Percentiles rank a stretch among this genome's conserved stretches.
Evolutionary conservation across 1,140 invertebrate genomes (phyloP).

Genomic region (Drosophila watanabei): DNA sequence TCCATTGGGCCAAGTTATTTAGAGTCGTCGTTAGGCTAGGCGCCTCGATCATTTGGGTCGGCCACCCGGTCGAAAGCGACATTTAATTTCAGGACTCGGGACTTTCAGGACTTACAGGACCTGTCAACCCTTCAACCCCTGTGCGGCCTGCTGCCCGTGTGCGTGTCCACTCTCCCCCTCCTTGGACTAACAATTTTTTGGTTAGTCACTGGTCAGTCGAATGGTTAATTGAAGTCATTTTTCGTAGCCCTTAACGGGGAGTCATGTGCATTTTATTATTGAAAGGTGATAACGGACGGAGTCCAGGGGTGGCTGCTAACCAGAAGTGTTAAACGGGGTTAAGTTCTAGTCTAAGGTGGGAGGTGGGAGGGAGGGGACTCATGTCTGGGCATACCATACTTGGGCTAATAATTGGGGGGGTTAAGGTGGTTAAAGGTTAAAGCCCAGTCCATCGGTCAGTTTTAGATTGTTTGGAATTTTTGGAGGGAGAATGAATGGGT

Average conservation of each 20-base stretch:
- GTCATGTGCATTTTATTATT: conserved; percentile 74
- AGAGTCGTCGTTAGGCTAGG: conserved; percentile 21
- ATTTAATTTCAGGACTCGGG: conserved; percentile 8
- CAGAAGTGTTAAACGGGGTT: conserved; percentile 78
- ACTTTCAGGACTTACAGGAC: conserved; percentile 13
- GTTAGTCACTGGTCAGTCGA: conserved; percentile 78
- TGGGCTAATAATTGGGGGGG: conserved; percentile 10
- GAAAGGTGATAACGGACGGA: conserved; percentile 74
- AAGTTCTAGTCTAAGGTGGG: conserved; percentile 24
- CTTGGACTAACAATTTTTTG: conserved; percentile 50
- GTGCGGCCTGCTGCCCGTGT: conserved; percentile 15
- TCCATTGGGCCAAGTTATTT: conserved; percentile 13
- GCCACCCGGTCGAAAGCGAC: conserved; percentile 9
- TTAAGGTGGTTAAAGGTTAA: conserved; percentile 3
- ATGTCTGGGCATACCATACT: conserved; percentile 34
- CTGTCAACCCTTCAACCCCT: conserved; percentile 50
- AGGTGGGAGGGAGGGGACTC: not conserved
- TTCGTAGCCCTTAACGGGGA: conserved; percentile 60
- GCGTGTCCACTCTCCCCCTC: conserved; percentile 53
- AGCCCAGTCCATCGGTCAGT: not conserved
- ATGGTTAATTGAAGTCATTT: conserved; percentile 83
- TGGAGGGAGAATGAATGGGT: not conserved
- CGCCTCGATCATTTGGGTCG: conserved; percentile 28
- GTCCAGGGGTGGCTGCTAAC: conserved; percentile 38
- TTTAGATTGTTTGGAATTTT: not conserved